These are phyloP conservation scores for Epizoanthus rinbou DNA, from an alignment of 92 coral and sea anemone species.

Conservation along the genomic window DNA sequence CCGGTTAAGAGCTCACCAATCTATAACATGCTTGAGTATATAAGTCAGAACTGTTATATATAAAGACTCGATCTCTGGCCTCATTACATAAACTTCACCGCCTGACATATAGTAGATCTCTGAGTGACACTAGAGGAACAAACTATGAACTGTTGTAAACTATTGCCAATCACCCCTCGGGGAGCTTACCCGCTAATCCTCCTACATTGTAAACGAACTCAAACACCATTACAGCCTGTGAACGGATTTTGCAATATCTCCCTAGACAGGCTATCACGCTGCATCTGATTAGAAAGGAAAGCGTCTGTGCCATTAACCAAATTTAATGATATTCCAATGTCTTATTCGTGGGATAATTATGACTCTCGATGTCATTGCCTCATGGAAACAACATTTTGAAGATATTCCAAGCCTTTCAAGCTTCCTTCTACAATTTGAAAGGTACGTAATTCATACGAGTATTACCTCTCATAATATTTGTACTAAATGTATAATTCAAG, in stretches of 20 bases:
- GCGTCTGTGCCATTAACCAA: background rate
- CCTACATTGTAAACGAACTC: no score
- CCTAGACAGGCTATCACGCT: conserved; percentile 7
- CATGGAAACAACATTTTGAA: conserved; percentile 11
- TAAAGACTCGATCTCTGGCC: no score
- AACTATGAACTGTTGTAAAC: no score
- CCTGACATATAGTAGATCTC: no score
- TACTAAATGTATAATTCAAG: background rate
- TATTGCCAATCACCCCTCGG: no score
- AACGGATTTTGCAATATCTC: background rate
- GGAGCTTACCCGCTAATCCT: no score
- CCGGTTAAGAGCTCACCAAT: no score
- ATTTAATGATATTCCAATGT: background rate
- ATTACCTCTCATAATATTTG: background rate
- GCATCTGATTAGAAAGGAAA: conserved; percentile 39
- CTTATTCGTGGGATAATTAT: background rate
- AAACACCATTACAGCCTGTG: no score
- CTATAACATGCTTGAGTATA: no score
- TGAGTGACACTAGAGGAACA: no score
- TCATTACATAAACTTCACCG: no score
- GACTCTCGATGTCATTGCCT: background rate
- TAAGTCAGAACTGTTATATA: no score
- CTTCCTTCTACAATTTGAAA: background rate
- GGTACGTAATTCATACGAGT: conserved; percentile 17
- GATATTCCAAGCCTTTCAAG: conserved; percentile 6